Conservation (phyloP, 2,888 invertebrate genomes). For the Ephialtes manifestator region DNA sequence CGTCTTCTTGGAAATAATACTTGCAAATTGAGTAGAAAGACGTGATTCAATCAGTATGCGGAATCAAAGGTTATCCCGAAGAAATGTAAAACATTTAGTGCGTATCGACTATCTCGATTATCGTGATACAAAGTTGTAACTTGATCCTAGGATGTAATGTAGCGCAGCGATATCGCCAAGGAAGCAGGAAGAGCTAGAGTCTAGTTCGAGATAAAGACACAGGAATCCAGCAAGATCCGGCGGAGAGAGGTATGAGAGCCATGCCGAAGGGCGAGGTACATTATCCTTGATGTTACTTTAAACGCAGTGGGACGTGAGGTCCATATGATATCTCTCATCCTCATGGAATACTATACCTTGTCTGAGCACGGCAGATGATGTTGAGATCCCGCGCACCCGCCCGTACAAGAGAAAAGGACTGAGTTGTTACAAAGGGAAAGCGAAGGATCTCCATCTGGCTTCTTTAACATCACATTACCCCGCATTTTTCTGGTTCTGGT, state of each 20-base stretch:
- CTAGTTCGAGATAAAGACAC: slow-evolving; percentile 59
- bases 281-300: slow-evolving; percentile 78
- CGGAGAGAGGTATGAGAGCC: slow-evolving; percentile 45
- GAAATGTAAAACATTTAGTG: slow-evolving; percentile 30
- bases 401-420: slow-evolving; percentile 45
- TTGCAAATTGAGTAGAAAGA: neutral
- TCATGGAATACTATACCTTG: slow-evolving; percentile 59
- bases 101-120: slow-evolving; percentile 25
- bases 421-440: slow-evolving; percentile 66
- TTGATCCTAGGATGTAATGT: slow-evolving; percentile 33
- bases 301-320: slow-evolving; percentile 71
- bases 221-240: slow-evolving; percentile 48
- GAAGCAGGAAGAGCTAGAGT: slow-evolving; percentile 40
- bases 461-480: slow-evolving; percentile 69
- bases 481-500: slow-evolving; percentile 43
- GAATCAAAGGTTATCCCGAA: slow-evolving; percentile 26
- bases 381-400: slow-evolving; percentile 48
- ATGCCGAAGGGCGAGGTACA: slow-evolving; percentile 75
- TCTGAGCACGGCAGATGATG: slow-evolving; percentile 57
- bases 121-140: slow-evolving; percentile 72
- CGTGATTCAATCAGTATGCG: slow-evolving; percentile 21
- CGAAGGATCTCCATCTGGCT: slow-evolving; percentile 61
- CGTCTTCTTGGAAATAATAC: neutral
- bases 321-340: slow-evolving; percentile 68
- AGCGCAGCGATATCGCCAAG: slow-evolving; percentile 15